A percentile compares a stretch with the other conserved stretches of the same genome.
phyloP scores from a whole-genome alignment of 2,888 invertebrate genomes.

The Argynnis bischoffii region DNA sequence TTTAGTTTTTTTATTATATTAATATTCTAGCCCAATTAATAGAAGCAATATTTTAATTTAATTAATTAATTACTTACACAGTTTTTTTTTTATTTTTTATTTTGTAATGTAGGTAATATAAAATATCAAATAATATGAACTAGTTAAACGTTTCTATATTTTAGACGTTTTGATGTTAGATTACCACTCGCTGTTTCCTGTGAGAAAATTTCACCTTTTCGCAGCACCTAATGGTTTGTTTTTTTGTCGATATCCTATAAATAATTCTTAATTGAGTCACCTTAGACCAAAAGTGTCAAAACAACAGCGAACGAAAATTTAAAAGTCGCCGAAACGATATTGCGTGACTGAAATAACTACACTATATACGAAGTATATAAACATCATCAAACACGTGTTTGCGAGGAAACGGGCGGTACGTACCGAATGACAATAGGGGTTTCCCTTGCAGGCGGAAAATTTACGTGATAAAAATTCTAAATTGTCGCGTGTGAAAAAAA shows the following conservation, averaged over 20 bases:
- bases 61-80: too few relatives aligned
- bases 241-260: constrained; percentile 63
- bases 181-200: constrained; percentile 6
- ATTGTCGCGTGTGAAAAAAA: constrained; percentile 78
- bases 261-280: constrained; percentile 61
- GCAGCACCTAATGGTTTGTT: constrained; percentile 29
- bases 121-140: too few relatives aligned
- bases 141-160: too few relatives aligned
- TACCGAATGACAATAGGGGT: constrained; percentile 77
- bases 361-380: constrained; percentile 63
- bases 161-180: too few relatives aligned
- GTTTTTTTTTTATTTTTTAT: too few relatives aligned
- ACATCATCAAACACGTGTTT: constrained; percentile 73
- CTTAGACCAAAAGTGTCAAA: constrained; percentile 52
- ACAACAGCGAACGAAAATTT: constrained; percentile 60
- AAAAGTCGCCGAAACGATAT: constrained; percentile 66
- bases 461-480: constrained; percentile 81
- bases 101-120: too few relatives aligned
- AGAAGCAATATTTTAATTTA: too few relatives aligned
- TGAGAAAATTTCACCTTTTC: constrained; percentile 21
- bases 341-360: constrained; percentile 77
- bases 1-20: too few relatives aligned
- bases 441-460: constrained; percentile 81
- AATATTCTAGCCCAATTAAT: too few relatives aligned
- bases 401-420: constrained; percentile 72